A percentile compares a stretch with the other conserved stretches of the same genome.
These are phyloP conservation scores for Torymus texanus DNA, from an alignment of 2,888 invertebrate genomes.

Conservation along the genomic window DNA sequence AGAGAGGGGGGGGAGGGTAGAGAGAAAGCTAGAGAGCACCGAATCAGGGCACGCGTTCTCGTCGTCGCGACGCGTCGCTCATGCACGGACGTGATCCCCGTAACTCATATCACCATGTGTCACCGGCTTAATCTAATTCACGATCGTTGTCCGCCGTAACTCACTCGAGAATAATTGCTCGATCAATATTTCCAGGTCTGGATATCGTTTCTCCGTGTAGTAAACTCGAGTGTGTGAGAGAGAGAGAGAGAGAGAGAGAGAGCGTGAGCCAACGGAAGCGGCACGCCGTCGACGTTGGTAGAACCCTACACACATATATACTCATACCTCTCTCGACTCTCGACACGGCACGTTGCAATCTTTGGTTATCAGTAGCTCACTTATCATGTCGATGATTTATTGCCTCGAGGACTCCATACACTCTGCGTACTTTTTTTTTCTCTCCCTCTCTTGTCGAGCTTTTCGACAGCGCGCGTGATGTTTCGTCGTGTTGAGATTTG, in stretches of 20 bases:
- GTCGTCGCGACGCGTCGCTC: not conserved
- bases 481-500: not conserved
- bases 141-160: slow-evolving; percentile 68
- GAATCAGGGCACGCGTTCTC: not conserved
- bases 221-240: not conserved
- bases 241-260: slow-evolving; percentile 6
- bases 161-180: slow-evolving; percentile 71
- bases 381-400: slow-evolving; percentile 43
- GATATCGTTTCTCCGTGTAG: slow-evolving; percentile 27
- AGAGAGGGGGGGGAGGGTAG: not conserved
- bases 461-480: not conserved
- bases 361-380: slow-evolving; percentile 43
- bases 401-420: not conserved
- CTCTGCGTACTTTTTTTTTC: not conserved
- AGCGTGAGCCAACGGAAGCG: not conserved
- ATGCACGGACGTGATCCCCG: slow-evolving; percentile 34
- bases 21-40: not conserved
- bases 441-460: not conserved
- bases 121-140: slow-evolving; percentile 71
- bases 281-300: no score
- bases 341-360: slow-evolving; percentile 36
- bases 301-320: no score
- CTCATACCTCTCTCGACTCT: not conserved
- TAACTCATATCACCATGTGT: slow-evolving; percentile 72
- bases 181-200: slow-evolving; percentile 67